These are phyloP conservation scores for Drosophila pegasa DNA, from an alignment of 2,888 invertebrate species.

Conservation along the genomic window DNA sequence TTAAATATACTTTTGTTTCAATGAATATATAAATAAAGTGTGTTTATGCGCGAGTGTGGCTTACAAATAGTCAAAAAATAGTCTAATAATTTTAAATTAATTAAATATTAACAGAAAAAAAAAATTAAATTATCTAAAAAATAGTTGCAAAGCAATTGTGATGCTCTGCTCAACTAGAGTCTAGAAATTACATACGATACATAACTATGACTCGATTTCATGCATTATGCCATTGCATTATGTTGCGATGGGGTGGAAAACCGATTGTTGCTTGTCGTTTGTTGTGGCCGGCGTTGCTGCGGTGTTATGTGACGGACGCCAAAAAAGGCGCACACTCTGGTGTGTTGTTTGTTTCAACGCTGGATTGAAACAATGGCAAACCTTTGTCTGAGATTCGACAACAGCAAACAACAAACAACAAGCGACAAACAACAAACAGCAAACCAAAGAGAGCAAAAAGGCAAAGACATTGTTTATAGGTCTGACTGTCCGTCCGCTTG, in stretches of 20 bases:
- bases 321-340: conserved; percentile 16
- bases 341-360: conserved; percentile 28
- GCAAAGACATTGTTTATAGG: conserved; percentile 23
- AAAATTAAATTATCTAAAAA: conserved; percentile 4
- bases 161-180: conserved; percentile 30
- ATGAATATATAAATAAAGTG: conserved; percentile 57
- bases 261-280: conserved; percentile 26
- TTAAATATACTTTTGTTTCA: conserved; percentile 53
- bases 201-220: conserved; percentile 75
- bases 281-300: conserved; percentile 6
- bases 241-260: conserved; percentile 46
- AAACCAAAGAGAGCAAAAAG: no score
- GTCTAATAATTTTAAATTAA: conserved; percentile 24
- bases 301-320: conserved; percentile 14
- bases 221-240: conserved; percentile 58
- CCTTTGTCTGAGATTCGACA: conserved; percentile 30
- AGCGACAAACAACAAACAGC: not conserved
- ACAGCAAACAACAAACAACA: not conserved
- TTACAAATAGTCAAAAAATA: conserved; percentile 70
- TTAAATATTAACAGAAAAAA: conserved; percentile 18
- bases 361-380: conserved; percentile 55
- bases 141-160: conserved; percentile 29
- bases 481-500: conserved; percentile 22
- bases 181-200: conserved; percentile 36
- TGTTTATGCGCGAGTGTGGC: conserved; percentile 16